Base-by-base conservation (phyloP, 2,113 vertebrate genomes). In the Thoracochromis brauschi region DNA sequence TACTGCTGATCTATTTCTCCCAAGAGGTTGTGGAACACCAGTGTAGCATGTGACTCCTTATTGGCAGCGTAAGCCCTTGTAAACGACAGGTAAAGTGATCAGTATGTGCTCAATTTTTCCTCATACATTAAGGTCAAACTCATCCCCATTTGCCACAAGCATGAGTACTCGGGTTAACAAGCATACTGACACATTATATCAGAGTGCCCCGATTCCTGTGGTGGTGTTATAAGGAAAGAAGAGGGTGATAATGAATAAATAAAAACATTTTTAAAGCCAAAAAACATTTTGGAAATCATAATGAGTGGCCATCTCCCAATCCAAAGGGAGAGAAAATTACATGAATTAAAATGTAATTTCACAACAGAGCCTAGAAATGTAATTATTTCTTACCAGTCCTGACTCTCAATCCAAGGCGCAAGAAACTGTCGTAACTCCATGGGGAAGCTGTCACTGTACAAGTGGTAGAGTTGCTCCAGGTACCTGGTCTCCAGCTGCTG, bases 1-100 rank as follows among this genome's bases (percentile, higher is more conserved):
- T 99, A 99, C 92, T 99, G 99, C 96, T 99, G 98, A 94, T 99
- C 99, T 1, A 99, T 99, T 96, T 99, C 98, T 5, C 98, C 98
- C 90, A 99, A 92, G 80, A 99, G 98, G 95, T 99, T 99, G 95
- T 99, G 99, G 92, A 99, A 99, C 81, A 99, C 98, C 96, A 99
- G 93, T 0, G 99, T 99, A 81, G 99, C 99, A 0, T 99, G 98
- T 0, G 99, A 99, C 90, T 99, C 99, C 94, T 99, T 99, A 93
- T 98, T 99, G 93, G 99, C 98, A 0, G 99, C 99, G 0, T 98
- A 99, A 0, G 97, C 98, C 99, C 99, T 99, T 86, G 58, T 54
- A 38, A 58, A 88, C 8, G 3, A 84, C 6, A 58, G 13, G 54
- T 8, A 19, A 81, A 9, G 45, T 21, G 4, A 73, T 65, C 3